These are phyloP conservation scores for Bombus consobrinus DNA, from an alignment of 1,140 invertebrate genomes.

Conservation along the genomic window DNA sequence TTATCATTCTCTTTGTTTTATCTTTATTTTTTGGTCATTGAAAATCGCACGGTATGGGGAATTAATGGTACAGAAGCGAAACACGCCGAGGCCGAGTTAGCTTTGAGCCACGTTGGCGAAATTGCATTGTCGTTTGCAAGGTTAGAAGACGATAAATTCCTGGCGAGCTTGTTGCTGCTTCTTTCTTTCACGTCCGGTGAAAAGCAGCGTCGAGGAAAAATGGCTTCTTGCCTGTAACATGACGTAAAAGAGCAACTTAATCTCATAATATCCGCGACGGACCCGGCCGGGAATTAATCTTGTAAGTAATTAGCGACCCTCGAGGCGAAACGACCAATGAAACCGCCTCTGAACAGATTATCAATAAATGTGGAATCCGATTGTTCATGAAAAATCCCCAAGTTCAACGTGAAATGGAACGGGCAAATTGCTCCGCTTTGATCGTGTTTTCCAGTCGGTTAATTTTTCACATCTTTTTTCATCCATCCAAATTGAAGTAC, in stretches of 20 bases:
- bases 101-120: conserved; percentile 4
- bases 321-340: conserved; percentile 9
- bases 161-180: neutral
- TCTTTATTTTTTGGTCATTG: too few relatives aligned
- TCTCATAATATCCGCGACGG: conserved; percentile 34
- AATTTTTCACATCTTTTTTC: neutral
- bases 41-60: neutral
- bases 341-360: conserved; percentile 20
- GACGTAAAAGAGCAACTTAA: conserved; percentile 57
- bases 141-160: conserved; percentile 45
- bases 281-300: conserved; percentile 37
- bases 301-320: conserved; percentile 35
- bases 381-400: conserved; percentile 32
- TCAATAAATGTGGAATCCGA: conserved; percentile 21
- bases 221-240: conserved; percentile 36
- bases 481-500: neutral
- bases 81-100: conserved; percentile 21
- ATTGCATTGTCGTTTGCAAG: conserved; percentile 47
- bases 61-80: conserved; percentile 10
- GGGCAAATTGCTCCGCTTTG: neutral
- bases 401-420: conserved; percentile 1
- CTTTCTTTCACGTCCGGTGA: neutral
- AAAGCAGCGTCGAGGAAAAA: conserved; percentile 38
- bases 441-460: neutral
- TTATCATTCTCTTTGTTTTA: too few relatives aligned